Evolutionary conservation across 2,888 invertebrate genomes (phyloP), one percentile per base, ranked within the genome.

Genomic region (Periphyllus acericola): DNA sequence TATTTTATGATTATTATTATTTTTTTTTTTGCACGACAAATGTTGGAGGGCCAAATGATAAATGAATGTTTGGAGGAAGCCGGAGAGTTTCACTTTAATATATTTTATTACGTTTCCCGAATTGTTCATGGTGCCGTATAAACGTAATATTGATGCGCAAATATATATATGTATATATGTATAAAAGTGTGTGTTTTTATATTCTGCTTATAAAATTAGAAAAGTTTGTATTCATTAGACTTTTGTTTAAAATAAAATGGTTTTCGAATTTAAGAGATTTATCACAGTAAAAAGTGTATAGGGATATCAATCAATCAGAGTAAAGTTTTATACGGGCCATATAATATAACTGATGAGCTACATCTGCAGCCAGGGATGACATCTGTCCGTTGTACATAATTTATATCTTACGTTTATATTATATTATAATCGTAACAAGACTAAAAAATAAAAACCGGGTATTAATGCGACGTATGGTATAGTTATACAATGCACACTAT

Each of bases 41-140:
- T 68, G 66, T 84, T 66, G 32, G 3, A 40, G 74, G 25, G 17
- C 75, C 29, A 75, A 83, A 75, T 83, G 75, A 83, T 66, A 83
- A 83, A 83, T 75, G 36, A 60, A 75, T 32, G 83, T 66, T 75
- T 46, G 40, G 75, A 66, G 25, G 32, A 84, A 84, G 25, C 40
- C 66, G 17, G 40, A 40, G 40, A 76, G 66, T 76, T 84, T 84
- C 40, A 32, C 66, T 76, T 84, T 46, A 76, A 84, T 83, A 66
- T 84, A 84, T 84, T 84, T 84, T 46, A 84, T 84, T 76, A 76
- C 76, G 84, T 68, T 46, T 25, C 32, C 66, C 84, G n/a, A 84
- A 84, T 84, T 84, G 84, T 84, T 25, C 29, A 25, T 40, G 83
- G 74, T 29, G 55, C 72, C 55, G 55, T 36, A 75, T 75, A 40